Base-by-base conservation (phyloP, 2,888 invertebrate genomes). In the Ormyrus rosae region DNA sequence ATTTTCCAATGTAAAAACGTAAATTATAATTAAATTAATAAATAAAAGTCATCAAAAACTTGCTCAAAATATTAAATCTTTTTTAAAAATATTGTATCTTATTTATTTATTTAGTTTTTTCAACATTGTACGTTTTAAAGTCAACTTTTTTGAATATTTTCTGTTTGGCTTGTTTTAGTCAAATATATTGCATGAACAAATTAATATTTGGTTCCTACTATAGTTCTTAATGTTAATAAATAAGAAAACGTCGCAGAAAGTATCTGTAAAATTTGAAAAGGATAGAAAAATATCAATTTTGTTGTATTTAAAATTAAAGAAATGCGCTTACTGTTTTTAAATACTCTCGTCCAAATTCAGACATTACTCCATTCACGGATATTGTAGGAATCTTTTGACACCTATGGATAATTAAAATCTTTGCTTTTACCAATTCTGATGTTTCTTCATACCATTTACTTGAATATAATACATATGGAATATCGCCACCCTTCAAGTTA, bases 341-440 rank as follows among this genome's bases (percentile, higher is more conserved):
- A 58, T 79, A 79, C 10, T 19, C 50, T 13, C 79, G 61, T 10
- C 69, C 70, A 2, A 79, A 34, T n/a, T 46, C 11, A 4, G 61
- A n/a, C 74, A 79, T 79, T 2, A 73, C 56, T 6, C 79, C 79
- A 56, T 56, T 74, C 2, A 79, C 50, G 2, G 74, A 11, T 19
- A 79, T 79, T 11, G 9, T 69, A 0, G 73, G 73, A 46, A 46
- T 1, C 5, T 55, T 79, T 64, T 74, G 79, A n/a, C 73, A 79
- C 13, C 69, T 69, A 2, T 11, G 74, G 19, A 79, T 74, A 4
- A 79, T 64, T 58, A 69, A 34, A 10, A 19, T 58, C 19, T 74
- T 79, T 4, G 55, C 5, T 6, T 4, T 48, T 0, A 69, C 46
- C 6, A 1, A 5, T 56, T 63, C 64, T 7, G 10, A 1, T 10